Evolutionary conservation across 2,888 invertebrate species (phyloP).

Genomic region (Silvanus unidentatus): DNA sequence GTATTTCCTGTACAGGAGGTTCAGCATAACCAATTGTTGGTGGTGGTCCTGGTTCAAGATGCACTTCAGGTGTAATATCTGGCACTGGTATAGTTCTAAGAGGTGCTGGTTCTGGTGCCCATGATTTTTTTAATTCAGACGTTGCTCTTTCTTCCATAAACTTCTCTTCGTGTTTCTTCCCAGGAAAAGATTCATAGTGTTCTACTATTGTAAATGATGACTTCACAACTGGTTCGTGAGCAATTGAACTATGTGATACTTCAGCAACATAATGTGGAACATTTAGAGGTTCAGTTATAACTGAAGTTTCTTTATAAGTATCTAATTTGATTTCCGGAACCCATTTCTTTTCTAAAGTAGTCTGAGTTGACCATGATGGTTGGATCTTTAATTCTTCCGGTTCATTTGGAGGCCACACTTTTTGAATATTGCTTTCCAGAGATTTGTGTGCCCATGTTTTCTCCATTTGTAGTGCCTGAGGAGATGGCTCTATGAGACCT

Average conservation of each 20-base stretch:
- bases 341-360: conserved; percentile 42
- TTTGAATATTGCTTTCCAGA: conserved; percentile 45
- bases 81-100: conserved; percentile 44
- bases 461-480: conserved; percentile 62
- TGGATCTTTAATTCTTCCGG: conserved; percentile 32
- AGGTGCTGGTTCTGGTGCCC: conserved; percentile 39
- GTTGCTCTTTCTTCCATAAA: conserved; percentile 45
- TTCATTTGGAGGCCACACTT: conserved; percentile 50
- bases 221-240: conserved; percentile 38
- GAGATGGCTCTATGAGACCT: conserved; percentile 45
- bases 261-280: conserved; percentile 44
- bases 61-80: conserved; percentile 48
- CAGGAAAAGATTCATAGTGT: conserved; percentile 14
- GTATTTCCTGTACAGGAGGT: conserved; percentile 42
- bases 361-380: conserved; percentile 41
- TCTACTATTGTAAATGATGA: conserved; percentile 28
- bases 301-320: conserved; percentile 25
- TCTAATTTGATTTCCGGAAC: conserved; percentile 33
- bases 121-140: conserved; percentile 48
- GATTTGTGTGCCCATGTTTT: conserved; percentile 59
- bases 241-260: conserved; percentile 35
- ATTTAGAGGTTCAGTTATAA: conserved; percentile 19
- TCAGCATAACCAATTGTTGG: conserved; percentile 62
- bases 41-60: conserved; percentile 61
- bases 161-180: conserved; percentile 25